phyloP scores from a whole-genome alignment of 2,888 invertebrate genomes.

The Masnerella sp. region DNA sequence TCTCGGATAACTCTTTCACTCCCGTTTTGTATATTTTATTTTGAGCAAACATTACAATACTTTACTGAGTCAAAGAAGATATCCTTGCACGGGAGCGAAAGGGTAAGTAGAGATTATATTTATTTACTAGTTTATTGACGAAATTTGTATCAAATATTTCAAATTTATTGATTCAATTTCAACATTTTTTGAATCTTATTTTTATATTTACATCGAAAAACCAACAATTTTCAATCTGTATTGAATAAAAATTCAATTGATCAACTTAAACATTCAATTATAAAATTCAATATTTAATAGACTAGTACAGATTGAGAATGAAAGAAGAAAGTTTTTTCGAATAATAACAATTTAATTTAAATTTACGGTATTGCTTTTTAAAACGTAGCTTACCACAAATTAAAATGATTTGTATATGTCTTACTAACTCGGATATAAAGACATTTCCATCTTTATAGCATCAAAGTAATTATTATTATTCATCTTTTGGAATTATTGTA shows the following conservation, averaged over 20 bases:
- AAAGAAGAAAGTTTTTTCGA: background rate
- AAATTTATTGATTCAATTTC: too few species aligned
- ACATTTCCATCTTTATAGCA: constrained; percentile 51
- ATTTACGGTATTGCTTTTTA: constrained; percentile 33
- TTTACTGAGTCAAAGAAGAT: constrained; percentile 49
- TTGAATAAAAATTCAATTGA: constrained; percentile 2
- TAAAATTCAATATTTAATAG: too few species aligned
- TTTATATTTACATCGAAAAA: too few species aligned
- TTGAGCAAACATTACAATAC: constrained; percentile 34
- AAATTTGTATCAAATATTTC: constrained; percentile 14
- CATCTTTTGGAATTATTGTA: too few species aligned
- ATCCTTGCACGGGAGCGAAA: constrained; percentile 57
- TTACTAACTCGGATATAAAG: constrained; percentile 53
- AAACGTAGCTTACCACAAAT: constrained; percentile 34
- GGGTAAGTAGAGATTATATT: constrained; percentile 57
- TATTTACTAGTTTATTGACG: constrained; percentile 25
- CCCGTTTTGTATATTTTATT: constrained; percentile 52
- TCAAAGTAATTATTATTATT: background rate
- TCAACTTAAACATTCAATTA: too few species aligned
- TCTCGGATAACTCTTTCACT: constrained; percentile 58
- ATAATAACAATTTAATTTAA: constrained; percentile 13
- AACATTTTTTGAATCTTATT: too few species aligned
- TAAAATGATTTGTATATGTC: constrained; percentile 53
- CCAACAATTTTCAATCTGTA: constrained; percentile 10
- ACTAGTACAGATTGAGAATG: constrained; percentile 28